A percentile compares a stretch with the other conserved stretches of the same genome.
Conservation (phyloP, 2,888 invertebrate genomes). For the Agrotis ipsilon region DNA sequence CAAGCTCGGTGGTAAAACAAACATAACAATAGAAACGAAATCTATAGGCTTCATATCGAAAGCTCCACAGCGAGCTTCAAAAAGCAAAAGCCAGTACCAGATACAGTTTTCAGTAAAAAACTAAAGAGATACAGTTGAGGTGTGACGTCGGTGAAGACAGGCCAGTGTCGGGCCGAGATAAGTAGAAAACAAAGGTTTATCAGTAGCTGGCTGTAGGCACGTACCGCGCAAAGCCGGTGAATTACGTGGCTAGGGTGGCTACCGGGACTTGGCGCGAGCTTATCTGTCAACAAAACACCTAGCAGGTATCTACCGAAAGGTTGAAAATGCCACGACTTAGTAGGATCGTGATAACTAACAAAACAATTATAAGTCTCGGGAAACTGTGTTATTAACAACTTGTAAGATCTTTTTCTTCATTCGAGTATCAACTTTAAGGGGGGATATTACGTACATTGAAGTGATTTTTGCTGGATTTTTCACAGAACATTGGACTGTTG, state of each 20-base stretch:
- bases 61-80: not conserved
- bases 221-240: slow-evolving; percentile 80
- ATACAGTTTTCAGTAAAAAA: slow-evolving; percentile 50
- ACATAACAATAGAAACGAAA: not conserved
- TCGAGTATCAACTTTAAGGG: not conserved
- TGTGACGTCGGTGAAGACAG: slow-evolving; percentile 69
- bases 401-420: slow-evolving; percentile 20
- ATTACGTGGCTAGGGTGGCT: slow-evolving; percentile 75
- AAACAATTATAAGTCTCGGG: slow-evolving; percentile 38
- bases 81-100: slow-evolving; percentile 14
- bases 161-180: slow-evolving; percentile 77
- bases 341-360: slow-evolving; percentile 44
- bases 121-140: slow-evolving; percentile 74
- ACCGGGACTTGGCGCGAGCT: slow-evolving; percentile 80
- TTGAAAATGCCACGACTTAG: slow-evolving; percentile 50
- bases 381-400: slow-evolving; percentile 11
- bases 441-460: not conserved
- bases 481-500: not conserved
- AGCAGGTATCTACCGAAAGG: slow-evolving; percentile 71
- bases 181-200: slow-evolving; percentile 84
- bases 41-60: slow-evolving; percentile 12
- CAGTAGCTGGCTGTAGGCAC: slow-evolving; percentile 76
- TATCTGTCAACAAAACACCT: slow-evolving; percentile 85
- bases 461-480: not conserved
- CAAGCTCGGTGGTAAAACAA: too few species aligned